phyloP scores from a whole-genome alignment of 1,140 invertebrate genomes.

The Frieseomelitta varia region DNA sequence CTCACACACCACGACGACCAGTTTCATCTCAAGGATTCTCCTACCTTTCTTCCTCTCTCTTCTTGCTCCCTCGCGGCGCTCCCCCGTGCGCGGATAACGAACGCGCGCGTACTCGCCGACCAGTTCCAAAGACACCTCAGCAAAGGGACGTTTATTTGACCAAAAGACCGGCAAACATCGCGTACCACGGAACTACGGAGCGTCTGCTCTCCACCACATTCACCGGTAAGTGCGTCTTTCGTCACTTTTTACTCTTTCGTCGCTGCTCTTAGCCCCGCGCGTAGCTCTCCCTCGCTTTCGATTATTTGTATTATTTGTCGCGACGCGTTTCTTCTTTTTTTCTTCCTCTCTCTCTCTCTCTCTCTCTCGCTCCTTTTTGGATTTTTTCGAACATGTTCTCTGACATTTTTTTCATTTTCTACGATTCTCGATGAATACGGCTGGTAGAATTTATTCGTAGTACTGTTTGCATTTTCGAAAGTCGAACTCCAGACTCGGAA shows the following conservation, averaged over 20 bases:
- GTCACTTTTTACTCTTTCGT: neutral
- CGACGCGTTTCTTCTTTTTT: neutral
- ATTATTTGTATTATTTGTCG: neutral
- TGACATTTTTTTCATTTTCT: no score
- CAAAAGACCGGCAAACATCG: neutral
- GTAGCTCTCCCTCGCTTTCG: neutral
- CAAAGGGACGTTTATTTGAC: conserved; percentile 7
- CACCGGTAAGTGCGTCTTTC: conserved; percentile 26
- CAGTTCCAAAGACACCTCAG: neutral
- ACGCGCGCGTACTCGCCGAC: conserved; percentile 2
- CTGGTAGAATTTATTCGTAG: no score
- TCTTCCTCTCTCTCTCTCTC: no score
- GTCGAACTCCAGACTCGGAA: no score
- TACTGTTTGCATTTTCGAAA: no score
- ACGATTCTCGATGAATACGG: no score
- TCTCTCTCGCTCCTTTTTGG: no score
- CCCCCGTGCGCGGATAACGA: neutral
- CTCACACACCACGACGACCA: neutral
- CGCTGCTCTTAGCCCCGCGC: neutral
- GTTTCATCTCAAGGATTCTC: conserved; percentile 10
- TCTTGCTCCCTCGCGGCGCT: no score
- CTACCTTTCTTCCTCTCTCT: neutral
- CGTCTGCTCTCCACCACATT: neutral
- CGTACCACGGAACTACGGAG: conserved; percentile 12
- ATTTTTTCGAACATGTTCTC: no score